Evolutionary conservation across 2,888 invertebrate species (phyloP).

Genomic region (Aphodius granarius): DNA sequence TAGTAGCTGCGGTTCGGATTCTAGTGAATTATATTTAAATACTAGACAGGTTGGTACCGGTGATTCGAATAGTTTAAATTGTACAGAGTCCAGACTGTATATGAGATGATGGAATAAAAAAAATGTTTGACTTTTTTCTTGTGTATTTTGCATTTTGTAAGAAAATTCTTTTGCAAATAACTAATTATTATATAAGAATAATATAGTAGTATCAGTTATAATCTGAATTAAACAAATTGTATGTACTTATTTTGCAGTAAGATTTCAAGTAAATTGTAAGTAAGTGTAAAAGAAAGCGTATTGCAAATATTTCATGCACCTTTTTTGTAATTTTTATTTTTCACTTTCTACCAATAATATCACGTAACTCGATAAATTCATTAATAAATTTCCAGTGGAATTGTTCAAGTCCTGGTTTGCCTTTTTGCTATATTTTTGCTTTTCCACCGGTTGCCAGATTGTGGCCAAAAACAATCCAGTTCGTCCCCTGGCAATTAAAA

Average conservation of each 20-base stretch:
- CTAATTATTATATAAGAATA: not conserved
- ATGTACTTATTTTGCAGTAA: not conserved
- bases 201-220: too few relatives aligned
- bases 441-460: too few relatives aligned
- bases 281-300: not conserved
- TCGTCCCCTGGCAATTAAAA: too few relatives aligned
- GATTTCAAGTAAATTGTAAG: not conserved
- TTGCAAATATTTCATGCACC: not conserved
- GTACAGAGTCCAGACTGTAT: too few relatives aligned
- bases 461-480: too few relatives aligned
- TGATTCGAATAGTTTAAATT: not conserved
- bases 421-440: too few relatives aligned
- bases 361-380: not conserved
- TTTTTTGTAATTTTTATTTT: not conserved
- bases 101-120: too few relatives aligned
- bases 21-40: slow-evolving; percentile 60
- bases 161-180: not conserved
- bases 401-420: too few relatives aligned
- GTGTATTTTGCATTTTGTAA: not conserved
- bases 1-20: slow-evolving; percentile 70
- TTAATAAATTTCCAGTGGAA: not conserved
- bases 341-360: not conserved
- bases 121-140: too few relatives aligned
- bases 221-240: not conserved
- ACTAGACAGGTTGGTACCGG: slow-evolving; percentile 46